Evolutionary conservation across 2,113 vertebrate genomes (phyloP).

Genomic region (Cathartes aura): DNA sequence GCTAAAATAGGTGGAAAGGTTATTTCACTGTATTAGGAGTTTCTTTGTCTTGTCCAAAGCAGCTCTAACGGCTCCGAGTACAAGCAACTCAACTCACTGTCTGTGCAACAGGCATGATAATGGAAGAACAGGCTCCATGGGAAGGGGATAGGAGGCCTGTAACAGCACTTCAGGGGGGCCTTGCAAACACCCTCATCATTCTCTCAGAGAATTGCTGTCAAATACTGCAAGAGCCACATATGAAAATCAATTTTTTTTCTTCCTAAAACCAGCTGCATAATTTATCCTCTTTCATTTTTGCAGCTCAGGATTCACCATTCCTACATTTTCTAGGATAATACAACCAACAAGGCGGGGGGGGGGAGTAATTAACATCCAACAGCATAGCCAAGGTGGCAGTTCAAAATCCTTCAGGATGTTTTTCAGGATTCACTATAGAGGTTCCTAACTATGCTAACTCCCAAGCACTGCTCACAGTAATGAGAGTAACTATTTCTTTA

Average conservation of each 20-base stretch:
- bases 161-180: not conserved
- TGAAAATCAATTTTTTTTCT: not conserved
- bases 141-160: not conserved
- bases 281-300: not conserved
- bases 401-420: not conserved
- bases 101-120: accelerated
- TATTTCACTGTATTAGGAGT: not conserved
- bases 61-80: not conserved
- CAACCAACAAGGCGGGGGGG: not conserved
- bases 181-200: not conserved
- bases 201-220: not conserved
- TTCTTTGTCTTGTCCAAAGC: not conserved
- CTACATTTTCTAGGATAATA: not conserved
- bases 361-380: not conserved
- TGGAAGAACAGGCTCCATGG: not conserved
- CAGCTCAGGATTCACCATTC: not conserved
- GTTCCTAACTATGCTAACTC: not conserved
- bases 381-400: not conserved
- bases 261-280: not conserved
- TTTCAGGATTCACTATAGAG: not conserved
- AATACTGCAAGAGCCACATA: not conserved
- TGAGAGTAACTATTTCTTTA: not conserved
- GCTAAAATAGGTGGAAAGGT: not conserved
- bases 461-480: not conserved
- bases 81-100: not conserved